phyloP scores from a whole-genome alignment of 37 sponge, comb jelly and placozoan genomes.

The Theonella swinhoei region DNA sequence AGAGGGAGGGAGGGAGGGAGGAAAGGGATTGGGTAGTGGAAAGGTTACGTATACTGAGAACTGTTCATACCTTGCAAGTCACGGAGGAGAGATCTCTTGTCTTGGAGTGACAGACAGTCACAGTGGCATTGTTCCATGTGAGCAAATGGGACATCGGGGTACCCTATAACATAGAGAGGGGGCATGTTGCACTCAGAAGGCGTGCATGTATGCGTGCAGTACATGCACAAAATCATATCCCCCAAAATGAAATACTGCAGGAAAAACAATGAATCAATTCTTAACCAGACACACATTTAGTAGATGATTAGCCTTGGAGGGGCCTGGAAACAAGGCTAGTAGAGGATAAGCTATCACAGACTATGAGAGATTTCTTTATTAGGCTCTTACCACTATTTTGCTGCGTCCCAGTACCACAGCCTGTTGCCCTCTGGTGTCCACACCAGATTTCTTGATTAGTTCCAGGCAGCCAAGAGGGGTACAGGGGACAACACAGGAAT shows the following conservation, averaged over 20 bases:
- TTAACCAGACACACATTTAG: neutral
- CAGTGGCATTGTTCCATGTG: slow-evolving; percentile 77
- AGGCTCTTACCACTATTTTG: slow-evolving; percentile 84
- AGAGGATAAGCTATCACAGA: too few relatives aligned
- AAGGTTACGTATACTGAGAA: too few relatives aligned
- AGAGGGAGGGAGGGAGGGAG: neutral
- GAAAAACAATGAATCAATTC: neutral
- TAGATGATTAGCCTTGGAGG: too few relatives aligned
- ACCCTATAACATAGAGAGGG: slow-evolving; percentile 58
- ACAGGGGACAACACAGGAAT: slow-evolving; percentile 76
- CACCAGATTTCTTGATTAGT: slow-evolving; percentile 85
- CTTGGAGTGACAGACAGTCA: slow-evolving; percentile 90
- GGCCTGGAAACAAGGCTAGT: too few relatives aligned
- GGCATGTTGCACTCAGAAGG: neutral
- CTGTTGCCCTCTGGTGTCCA: slow-evolving; percentile 65
- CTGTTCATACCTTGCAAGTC: neutral
- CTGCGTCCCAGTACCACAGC: slow-evolving; percentile 95
- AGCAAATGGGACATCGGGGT: slow-evolving; percentile 88
- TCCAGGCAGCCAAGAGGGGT: slow-evolving; percentile 93
- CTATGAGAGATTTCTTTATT: too few relatives aligned
- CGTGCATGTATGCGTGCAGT: too few relatives aligned
- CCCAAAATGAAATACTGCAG: too few relatives aligned
- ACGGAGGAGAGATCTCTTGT: slow-evolving; percentile 62
- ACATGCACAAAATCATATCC: too few relatives aligned
- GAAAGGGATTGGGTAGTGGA: too few relatives aligned